Conservation (phyloP, 2,888 invertebrate species). For the Candidula unifasciata region DNA sequence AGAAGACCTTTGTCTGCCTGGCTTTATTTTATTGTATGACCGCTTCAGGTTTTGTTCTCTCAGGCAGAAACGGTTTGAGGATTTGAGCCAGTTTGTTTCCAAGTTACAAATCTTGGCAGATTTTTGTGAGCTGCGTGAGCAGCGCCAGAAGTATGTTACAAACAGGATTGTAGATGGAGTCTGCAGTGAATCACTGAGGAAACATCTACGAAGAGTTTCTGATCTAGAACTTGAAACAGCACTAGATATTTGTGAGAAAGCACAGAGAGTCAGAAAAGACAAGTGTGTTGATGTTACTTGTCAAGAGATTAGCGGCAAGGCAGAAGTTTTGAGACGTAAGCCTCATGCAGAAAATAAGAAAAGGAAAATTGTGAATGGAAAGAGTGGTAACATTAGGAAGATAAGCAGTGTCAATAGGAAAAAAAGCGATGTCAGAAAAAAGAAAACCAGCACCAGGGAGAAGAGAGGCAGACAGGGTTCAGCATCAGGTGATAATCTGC, state of each 20-base stretch:
- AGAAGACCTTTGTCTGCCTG: slow-evolving; percentile 30
- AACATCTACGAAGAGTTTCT: not conserved
- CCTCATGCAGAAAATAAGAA: too few species aligned
- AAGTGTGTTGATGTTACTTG: not conserved
- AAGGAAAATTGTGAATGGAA: too few species aligned
- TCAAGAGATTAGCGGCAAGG: not conserved
- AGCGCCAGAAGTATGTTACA: not conserved
- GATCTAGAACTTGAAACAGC: slow-evolving; percentile 7
- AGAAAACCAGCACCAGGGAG: not conserved
- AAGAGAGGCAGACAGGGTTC: not conserved
- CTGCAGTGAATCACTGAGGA: slow-evolving; percentile 7
- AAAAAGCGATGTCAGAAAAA: not conserved
- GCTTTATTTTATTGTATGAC: slow-evolving; percentile 37
- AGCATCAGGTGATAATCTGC: not conserved
- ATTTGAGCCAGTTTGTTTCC: slow-evolving; percentile 4
- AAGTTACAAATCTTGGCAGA: not conserved
- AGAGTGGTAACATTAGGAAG: too few species aligned
- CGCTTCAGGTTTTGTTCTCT: slow-evolving; percentile 33
- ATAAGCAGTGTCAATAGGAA: too few species aligned
- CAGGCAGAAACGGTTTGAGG: not conserved
- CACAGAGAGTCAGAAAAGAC: not conserved
- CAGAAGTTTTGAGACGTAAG: too few species aligned
- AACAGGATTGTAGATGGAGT: slow-evolving; percentile 24
- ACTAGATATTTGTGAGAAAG: slow-evolving; percentile 20
- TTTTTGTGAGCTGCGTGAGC: slow-evolving; percentile 27